Evolutionary conservation across 2,888 invertebrate genomes (phyloP).

Genomic region (Yponomeuta plumbellus): DNA sequence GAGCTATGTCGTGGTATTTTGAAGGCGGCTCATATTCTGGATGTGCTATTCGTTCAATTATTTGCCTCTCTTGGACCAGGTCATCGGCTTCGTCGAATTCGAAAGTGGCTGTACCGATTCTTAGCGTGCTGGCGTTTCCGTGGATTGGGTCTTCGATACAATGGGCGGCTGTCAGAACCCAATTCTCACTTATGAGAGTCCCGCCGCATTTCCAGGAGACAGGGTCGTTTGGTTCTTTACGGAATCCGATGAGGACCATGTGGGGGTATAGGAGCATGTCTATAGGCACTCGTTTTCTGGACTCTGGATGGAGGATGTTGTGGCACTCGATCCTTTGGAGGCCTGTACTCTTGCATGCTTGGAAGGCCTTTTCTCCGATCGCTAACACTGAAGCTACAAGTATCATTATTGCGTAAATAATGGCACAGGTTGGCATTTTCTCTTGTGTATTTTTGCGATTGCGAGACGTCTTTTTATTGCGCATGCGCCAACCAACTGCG

Average conservation of each 20-base stretch:
- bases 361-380: constrained; percentile 53
- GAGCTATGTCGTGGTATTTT: constrained; percentile 80
- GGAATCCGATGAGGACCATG: constrained; percentile 75
- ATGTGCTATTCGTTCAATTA: constrained; percentile 66
- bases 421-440: not conserved
- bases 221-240: constrained; percentile 24
- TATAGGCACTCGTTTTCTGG: constrained; percentile 57
- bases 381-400: constrained; percentile 22
- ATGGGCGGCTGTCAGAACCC: constrained; percentile 69
- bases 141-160: constrained; percentile 55
- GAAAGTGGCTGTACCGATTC: constrained; percentile 74
- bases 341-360: constrained; percentile 56
- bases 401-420: not conserved
- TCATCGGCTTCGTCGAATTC: constrained; percentile 66
- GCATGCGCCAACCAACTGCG: constrained; percentile 39
- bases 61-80: constrained; percentile 66
- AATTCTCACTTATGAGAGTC: constrained; percentile 52
- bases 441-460: not conserved
- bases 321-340: constrained; percentile 62
- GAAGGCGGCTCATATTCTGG: constrained; percentile 75
- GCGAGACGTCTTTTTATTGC: constrained; percentile 32
- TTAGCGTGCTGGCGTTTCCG: constrained; percentile 68
- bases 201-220: constrained; percentile 67
- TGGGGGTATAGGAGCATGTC: constrained; percentile 77
- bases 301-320: constrained; percentile 49